Evolutionary conservation across 2,888 invertebrate species (phyloP).

Genomic region (Sphaeridia pumilis): DNA sequence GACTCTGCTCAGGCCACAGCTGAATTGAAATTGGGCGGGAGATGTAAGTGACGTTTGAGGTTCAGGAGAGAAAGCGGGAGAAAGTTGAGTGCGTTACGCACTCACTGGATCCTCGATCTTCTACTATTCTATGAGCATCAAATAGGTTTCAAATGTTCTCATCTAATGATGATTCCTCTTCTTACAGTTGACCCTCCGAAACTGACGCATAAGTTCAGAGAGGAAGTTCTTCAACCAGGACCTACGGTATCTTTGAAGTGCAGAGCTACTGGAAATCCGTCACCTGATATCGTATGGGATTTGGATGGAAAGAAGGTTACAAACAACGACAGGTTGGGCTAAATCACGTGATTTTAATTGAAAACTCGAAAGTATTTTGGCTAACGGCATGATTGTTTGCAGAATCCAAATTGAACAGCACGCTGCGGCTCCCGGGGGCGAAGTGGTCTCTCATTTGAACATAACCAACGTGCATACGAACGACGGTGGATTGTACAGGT

Average conservation of each 20-base stretch:
- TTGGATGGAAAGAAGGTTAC: conserved; percentile 72
- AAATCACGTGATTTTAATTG: neutral
- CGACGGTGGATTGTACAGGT: conserved; percentile 77
- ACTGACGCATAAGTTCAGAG: conserved; percentile 73
- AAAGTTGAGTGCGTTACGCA: neutral
- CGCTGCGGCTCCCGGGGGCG: conserved; percentile 42
- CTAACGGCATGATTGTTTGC: too few species aligned
- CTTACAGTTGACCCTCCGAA: conserved; percentile 73
- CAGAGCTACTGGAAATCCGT: conserved; percentile 86
- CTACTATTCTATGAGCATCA: too few species aligned
- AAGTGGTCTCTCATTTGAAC: conserved; percentile 83
- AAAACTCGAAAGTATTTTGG: neutral
- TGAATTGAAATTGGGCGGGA: conserved; percentile 82
- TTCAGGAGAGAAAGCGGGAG: too few species aligned
- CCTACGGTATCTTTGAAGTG: conserved; percentile 81
- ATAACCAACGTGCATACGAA: conserved; percentile 80
- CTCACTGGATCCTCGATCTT: too few species aligned
- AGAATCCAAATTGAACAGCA: conserved; percentile 41
- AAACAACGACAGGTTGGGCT: conserved; percentile 51
- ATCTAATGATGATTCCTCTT: too few species aligned
- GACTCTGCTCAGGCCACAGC: conserved; percentile 87
- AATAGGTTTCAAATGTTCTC: too few species aligned
- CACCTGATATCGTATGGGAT: conserved; percentile 87
- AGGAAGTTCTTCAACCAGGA: conserved; percentile 80
- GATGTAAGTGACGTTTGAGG: conserved; percentile 62